These are phyloP conservation scores for Ochropleura leucogaster DNA, from an alignment of 2,888 invertebrate species.

Conservation along the genomic window DNA sequence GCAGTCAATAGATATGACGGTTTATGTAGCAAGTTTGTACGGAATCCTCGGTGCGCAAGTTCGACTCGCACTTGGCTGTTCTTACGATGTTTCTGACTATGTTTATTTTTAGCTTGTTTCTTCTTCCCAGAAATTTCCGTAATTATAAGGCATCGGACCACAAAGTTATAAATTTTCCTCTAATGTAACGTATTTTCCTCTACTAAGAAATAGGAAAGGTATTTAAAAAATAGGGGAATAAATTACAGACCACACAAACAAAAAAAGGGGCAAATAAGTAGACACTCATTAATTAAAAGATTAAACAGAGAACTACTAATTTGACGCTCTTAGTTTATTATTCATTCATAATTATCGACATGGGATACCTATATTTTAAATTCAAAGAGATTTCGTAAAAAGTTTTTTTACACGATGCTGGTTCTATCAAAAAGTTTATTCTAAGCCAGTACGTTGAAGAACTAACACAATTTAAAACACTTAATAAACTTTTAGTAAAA, in stretches of 20 bases:
- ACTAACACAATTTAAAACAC: neutral
- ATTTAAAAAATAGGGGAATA: neutral
- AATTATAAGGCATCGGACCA: neutral
- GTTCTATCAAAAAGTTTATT: neutral
- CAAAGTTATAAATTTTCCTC: neutral
- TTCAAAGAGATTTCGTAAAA: slow-evolving; percentile 47
- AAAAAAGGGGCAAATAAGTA: slow-evolving; percentile 5
- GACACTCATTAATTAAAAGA: slow-evolving; percentile 42
- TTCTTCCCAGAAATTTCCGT: too few relatives aligned
- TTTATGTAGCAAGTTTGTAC: too few relatives aligned
- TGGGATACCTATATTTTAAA: slow-evolving; percentile 22
- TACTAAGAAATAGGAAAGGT: too few relatives aligned
- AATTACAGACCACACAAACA: slow-evolving; percentile 34
- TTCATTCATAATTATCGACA: slow-evolving; percentile 31
- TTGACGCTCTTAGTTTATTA: slow-evolving; percentile 11
- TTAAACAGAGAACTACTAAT: slow-evolving; percentile 22
- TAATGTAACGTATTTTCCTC: neutral
- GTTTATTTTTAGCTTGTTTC: too few relatives aligned
- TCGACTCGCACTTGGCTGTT: too few relatives aligned
- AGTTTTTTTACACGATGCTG: neutral
- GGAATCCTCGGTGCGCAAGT: too few relatives aligned
- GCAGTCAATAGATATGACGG: too few relatives aligned
- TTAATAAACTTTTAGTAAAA: neutral
- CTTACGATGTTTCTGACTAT: too few relatives aligned
- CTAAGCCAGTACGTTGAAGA: neutral